phyloP scores from a whole-genome alignment of 1,140 invertebrate genomes.

The Aricia agestis region DNA sequence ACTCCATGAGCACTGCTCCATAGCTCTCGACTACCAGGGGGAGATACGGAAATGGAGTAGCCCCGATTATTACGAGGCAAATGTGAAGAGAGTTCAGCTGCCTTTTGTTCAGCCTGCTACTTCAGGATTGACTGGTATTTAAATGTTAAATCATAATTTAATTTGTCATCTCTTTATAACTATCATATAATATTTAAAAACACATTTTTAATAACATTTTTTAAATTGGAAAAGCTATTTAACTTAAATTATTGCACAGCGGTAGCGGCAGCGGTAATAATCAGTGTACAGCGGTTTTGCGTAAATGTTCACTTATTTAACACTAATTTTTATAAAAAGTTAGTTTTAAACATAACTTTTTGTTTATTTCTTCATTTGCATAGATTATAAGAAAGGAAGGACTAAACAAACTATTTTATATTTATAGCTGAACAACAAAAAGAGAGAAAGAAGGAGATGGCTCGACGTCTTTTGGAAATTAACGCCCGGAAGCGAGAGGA shows the following conservation, averaged over 20 bases:
- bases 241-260: no score
- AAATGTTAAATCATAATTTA: background rate
- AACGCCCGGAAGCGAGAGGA: slow-evolving; percentile 91
- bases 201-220: no score
- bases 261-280: no score
- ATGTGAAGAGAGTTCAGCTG: slow-evolving; percentile 90
- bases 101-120: slow-evolving; percentile 81
- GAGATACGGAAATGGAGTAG: slow-evolving; percentile 89
- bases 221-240: no score
- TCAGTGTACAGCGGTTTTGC: no score
- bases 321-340: no score
- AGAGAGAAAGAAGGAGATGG: slow-evolving; percentile 89
- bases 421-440: slow-evolving; percentile 86
- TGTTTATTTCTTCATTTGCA: no score
- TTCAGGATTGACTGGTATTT: slow-evolving; percentile 52
- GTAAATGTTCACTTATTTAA: no score
- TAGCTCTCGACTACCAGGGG: slow-evolving; percentile 87
- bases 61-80: slow-evolving; percentile 87
- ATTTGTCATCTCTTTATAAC: no score
- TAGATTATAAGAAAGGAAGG: no score
- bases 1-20: slow-evolving; percentile 86
- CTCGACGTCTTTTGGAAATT: slow-evolving; percentile 87
- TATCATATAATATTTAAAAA: no score
- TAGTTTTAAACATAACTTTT: no score
- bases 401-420: background rate